A percentile compares a stretch with the other conserved stretches of the same genome.
Conservation (phyloP, 2,888 invertebrate species). For the Petrophora chlorosata region DNA sequence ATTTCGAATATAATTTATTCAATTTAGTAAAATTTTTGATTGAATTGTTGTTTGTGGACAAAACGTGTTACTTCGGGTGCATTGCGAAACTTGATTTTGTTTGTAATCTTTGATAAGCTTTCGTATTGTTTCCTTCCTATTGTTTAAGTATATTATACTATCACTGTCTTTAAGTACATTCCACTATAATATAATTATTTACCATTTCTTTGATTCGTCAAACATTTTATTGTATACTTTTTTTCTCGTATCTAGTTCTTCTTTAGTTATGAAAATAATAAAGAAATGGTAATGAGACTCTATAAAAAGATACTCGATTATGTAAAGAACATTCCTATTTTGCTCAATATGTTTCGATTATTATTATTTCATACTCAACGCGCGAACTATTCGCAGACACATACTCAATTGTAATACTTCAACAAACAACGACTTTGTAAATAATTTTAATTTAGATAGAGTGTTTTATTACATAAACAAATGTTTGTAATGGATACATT, state of each 20-base stretch:
- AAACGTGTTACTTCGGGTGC: constrained; percentile 68
- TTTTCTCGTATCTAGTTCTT: constrained; percentile 9
- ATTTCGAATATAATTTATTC: constrained; percentile 76
- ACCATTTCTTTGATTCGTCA: constrained; percentile 18
- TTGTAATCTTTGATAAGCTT: constrained; percentile 43
- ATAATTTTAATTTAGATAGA: constrained; percentile 58
- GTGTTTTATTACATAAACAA: constrained; percentile 58
- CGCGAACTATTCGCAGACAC: constrained; percentile 60
- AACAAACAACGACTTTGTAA: constrained; percentile 53
- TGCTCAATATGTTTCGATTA: constrained; percentile 49
- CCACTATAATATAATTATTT: constrained; percentile 28
- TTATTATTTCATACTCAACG: constrained; percentile 57
- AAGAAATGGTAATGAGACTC: constrained; percentile 18
- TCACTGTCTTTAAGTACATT: constrained; percentile 41
- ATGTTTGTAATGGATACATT: constrained; percentile 69
- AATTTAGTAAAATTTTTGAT: constrained; percentile 72
- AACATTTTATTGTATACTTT: constrained; percentile 11
- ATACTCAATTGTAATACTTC: constrained; percentile 68
- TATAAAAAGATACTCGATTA: constrained; percentile 35
- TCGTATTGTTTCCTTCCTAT: constrained; percentile 41
- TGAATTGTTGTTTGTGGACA: constrained; percentile 67
- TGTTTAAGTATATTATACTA: constrained; percentile 44
- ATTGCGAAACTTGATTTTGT: constrained; percentile 49
- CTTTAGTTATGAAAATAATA: neutral
- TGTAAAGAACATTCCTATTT: constrained; percentile 46